phyloP scores from a whole-genome alignment of 2,888 invertebrate species.

The Caenorhabditis afra region DNA sequence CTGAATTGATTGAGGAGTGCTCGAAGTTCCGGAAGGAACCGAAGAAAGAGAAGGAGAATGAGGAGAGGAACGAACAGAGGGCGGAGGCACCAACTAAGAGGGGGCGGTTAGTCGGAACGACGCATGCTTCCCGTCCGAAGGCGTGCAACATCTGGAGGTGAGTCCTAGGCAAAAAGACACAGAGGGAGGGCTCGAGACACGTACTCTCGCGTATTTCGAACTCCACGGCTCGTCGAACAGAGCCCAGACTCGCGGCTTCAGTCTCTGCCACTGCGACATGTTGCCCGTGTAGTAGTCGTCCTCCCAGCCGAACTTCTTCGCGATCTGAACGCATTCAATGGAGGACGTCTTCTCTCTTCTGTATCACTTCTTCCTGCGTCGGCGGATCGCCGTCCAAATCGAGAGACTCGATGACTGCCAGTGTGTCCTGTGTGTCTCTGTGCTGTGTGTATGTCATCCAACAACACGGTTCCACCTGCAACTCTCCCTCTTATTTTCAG shows the following conservation, averaged over 20 bases:
- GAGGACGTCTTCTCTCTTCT: too few relatives aligned
- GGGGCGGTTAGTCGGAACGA: constrained; percentile 19
- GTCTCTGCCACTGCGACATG: constrained; percentile 87
- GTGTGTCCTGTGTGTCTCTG: constrained; percentile 96
- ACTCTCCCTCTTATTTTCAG: neutral
- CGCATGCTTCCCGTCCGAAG: constrained; percentile 18
- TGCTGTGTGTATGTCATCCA: constrained; percentile 95
- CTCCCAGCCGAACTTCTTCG: constrained; percentile 91
- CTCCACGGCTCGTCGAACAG: constrained; percentile 99
- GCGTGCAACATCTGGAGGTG: constrained; percentile 40
- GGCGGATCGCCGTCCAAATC: constrained; percentile 89
- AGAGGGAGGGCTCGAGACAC: constrained; percentile 20
- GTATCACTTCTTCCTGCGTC: constrained; percentile 73
- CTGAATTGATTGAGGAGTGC: constrained; percentile 83
- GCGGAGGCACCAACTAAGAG: constrained; percentile 9
- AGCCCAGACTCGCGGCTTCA: constrained; percentile 96
- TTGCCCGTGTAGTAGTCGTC: constrained; percentile 88
- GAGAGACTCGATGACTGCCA: constrained; percentile 95
- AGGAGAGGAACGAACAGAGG: constrained; percentile 5
- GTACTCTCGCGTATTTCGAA: constrained; percentile 88
- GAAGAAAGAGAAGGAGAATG: constrained; percentile 16
- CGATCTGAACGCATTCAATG: constrained; percentile 45
- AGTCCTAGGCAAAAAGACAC: neutral
- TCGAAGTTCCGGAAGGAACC: constrained; percentile 4
- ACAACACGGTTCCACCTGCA: constrained; percentile 92